Evolutionary conservation across 2,797 vertebrate species (phyloP).

Genomic region (Sebastiscus albofasciatus): DNA sequence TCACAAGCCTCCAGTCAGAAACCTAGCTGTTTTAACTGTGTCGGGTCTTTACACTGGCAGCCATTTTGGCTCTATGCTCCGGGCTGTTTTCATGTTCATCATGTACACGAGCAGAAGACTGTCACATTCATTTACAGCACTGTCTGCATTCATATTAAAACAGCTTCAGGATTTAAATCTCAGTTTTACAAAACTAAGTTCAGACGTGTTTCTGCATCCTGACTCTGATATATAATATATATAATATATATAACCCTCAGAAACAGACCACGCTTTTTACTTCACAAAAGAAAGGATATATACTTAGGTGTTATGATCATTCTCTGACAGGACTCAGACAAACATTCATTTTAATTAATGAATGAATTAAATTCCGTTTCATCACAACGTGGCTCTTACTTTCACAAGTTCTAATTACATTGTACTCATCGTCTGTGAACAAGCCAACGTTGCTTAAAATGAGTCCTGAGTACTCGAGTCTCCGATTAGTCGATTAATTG

Average conservation of each 20-base stretch:
- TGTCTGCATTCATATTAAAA: neutral
- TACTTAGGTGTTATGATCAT: neutral
- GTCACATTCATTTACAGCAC: neutral
- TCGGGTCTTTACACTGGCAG: neutral
- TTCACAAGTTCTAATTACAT: neutral
- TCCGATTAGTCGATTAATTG: neutral
- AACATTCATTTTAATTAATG: neutral
- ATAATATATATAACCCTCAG: neutral
- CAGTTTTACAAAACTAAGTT: neutral
- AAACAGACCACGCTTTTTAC: neutral
- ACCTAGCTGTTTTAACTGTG: neutral
- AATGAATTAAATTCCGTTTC: neutral
- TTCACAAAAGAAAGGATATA: neutral
- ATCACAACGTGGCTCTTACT: neutral
- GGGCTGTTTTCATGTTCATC: neutral
- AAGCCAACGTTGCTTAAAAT: neutral
- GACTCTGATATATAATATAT: too few relatives aligned
- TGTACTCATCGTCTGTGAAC: neutral
- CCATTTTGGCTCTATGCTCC: neutral
- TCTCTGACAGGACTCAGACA: neutral
- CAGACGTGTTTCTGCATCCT: neutral
- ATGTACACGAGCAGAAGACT: neutral
- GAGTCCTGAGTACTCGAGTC: too few relatives aligned
- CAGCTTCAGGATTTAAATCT: neutral
- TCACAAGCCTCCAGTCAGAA: neutral